Conservation (phyloP, 2,888 invertebrate species). For the Ptycholaimellus sp. region DNA sequence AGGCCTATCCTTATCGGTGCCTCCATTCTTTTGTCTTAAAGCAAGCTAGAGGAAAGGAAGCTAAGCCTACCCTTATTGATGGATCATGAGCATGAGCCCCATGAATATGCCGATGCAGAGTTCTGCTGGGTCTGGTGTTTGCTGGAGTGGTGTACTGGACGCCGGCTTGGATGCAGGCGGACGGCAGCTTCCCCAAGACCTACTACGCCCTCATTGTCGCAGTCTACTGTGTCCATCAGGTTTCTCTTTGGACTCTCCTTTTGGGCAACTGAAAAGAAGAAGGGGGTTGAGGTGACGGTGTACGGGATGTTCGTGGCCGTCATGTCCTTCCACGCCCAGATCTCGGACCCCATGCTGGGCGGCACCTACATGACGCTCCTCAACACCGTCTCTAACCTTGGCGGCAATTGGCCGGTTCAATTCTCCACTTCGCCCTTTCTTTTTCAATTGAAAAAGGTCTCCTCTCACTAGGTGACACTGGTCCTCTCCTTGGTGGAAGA, state of each 20-base stretch:
- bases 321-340: constrained; percentile 90
- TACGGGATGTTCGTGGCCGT: constrained; percentile 90
- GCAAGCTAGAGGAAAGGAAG: no score
- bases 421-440: no score
- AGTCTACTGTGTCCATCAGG: constrained; percentile 73
- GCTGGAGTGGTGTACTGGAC: constrained; percentile 61
- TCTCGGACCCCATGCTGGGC: constrained; percentile 83
- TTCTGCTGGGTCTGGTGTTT: constrained; percentile 58
- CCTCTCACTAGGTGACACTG: no score
- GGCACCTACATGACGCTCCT: constrained; percentile 94
- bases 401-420: constrained; percentile 95
- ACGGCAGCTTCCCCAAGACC: constrained; percentile 42
- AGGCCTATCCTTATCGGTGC: constrained; percentile 46
- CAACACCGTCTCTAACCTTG: constrained; percentile 80
- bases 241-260: constrained; percentile 17
- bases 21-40: background rate
- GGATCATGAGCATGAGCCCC: background rate
- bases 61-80: background rate
- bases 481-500: constrained; percentile 18
- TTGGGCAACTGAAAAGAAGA: background rate
- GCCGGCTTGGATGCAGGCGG: constrained; percentile 43
- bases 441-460: no score
- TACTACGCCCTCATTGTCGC: constrained; percentile 47
- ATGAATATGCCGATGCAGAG: constrained; percentile 32
- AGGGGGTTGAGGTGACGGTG: constrained; percentile 46